Base-by-base conservation (phyloP, 37 sponge, comb jelly and placozoan species). In the Geodia barretti region DNA sequence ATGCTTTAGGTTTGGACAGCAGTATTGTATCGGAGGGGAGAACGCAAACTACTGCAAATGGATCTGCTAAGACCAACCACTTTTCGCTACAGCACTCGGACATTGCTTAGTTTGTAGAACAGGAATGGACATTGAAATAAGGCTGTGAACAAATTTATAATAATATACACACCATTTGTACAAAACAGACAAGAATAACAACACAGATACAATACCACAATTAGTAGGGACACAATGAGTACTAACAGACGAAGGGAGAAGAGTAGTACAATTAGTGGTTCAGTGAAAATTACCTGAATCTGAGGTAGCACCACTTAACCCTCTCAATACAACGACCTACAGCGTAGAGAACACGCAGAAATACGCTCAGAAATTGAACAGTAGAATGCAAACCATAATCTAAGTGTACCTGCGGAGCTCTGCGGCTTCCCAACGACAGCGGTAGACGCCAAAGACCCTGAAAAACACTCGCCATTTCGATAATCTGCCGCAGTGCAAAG, bases 21-120 rank as follows among this genome's bases (percentile, higher is more conserved):
- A 74, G 47, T 35, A 33, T 30, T 79, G 80, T 21, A 34, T n/a
- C 30, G 9, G 9, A 9, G 60, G 40, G 4, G 5, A 28, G 23
- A 70, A 81, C 41, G 28, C 58, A 7, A 14, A 71, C 39, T 72
- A 25, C 41, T 81, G 82, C 62, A 81, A 72, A 23, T 72, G 73
- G 73, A 40, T 60, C 59, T 81, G 82, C 39, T 81, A 71, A 71
- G 0, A 40, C 39, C 17, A 17, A 29, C 61, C 19, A 35, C 9
- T 37, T 39, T 70, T 23, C 31, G 36, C 71, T 31, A 70, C 33
- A 39, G 19, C 21, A 19, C 19, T 19, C 31, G 71, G 36, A 29
- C 62, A 54, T n/a, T n/a, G n/a, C n/a, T n/a, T n/a, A 66, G 24
- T 24, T 26, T 74, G 58, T n/a, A 74, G 60, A 74, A 59, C 14